Percentiles rank a stretch among this genome's conserved stretches.
phyloP scores from a whole-genome alignment of 2,797 vertebrate genomes.

The Coranthus polyacanthus region DNA sequence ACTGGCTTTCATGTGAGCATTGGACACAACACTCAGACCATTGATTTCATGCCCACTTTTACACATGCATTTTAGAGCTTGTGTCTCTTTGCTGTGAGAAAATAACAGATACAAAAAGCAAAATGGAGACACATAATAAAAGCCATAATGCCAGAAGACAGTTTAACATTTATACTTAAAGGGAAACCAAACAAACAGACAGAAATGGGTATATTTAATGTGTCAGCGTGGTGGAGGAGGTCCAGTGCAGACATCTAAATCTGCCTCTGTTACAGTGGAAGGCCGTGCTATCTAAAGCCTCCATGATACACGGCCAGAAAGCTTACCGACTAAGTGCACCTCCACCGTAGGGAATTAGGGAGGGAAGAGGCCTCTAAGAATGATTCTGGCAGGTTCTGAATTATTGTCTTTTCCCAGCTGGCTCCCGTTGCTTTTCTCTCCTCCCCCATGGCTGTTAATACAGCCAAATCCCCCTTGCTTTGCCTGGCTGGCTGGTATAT shows the following conservation, averaged over 20 bases:
- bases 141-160: neutral
- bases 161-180: slow-evolving; percentile 1
- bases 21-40: too few relatives aligned
- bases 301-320: slow-evolving; percentile 58
- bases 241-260: slow-evolving; percentile 51
- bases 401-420: slow-evolving; percentile 74
- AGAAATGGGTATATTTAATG: slow-evolving; percentile 35
- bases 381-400: slow-evolving; percentile 73
- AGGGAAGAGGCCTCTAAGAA: slow-evolving; percentile 58
- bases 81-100: neutral
- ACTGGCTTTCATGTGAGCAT: too few relatives aligned
- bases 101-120: slow-evolving; percentile 7
- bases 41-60: neutral
- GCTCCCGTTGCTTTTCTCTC: slow-evolving; percentile 43
- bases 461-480: slow-evolving; percentile 60
- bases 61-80: neutral
- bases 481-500: slow-evolving; percentile 51
- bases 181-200: neutral
- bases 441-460: slow-evolving; percentile 26
- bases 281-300: slow-evolving; percentile 58
- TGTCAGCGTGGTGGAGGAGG: slow-evolving; percentile 15
- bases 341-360: slow-evolving; percentile 62
- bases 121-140: neutral
- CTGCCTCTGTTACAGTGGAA: slow-evolving; percentile 54
- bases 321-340: slow-evolving; percentile 66